Evolutionary conservation across 2,113 vertebrate species (phyloP).

Genomic region (Passer domesticus): DNA sequence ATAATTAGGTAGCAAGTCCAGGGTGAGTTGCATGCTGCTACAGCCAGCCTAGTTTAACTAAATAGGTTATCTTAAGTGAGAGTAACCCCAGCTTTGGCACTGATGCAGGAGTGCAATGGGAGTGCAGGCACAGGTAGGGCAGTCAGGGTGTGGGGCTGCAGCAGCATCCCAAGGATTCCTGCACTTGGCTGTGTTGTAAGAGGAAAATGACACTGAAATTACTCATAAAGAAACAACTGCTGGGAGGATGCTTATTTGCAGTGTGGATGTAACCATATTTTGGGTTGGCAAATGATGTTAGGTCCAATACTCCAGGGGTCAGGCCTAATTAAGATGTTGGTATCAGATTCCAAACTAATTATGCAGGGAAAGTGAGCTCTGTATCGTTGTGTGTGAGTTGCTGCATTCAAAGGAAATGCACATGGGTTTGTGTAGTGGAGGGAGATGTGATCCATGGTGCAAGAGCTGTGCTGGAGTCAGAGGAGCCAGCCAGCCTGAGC

Average conservation of each 20-base stretch:
- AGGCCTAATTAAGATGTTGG: conserved; percentile 38
- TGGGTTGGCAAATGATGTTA: background rate
- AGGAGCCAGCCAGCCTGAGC: background rate
- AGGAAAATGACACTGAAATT: background rate
- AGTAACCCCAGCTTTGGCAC: background rate
- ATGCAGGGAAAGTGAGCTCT: background rate
- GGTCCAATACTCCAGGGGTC: conserved; percentile 20
- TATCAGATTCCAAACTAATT: background rate
- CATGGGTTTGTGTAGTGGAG: rapidly evolving
- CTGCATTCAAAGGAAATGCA: background rate
- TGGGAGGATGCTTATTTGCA: background rate
- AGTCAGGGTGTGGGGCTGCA: background rate
- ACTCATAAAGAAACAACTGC: background rate
- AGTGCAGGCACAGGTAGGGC: rapidly evolving
- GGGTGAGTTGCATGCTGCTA: background rate
- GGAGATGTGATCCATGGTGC: background rate
- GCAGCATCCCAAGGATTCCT: background rate
- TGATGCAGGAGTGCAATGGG: background rate
- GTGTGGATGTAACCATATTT: conserved; percentile 2
- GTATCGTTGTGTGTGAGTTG: background rate
- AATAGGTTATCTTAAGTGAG: background rate
- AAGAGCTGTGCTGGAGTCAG: background rate
- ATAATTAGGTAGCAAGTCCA: background rate
- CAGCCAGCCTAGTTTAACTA: background rate
- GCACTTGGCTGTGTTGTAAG: background rate